phyloP scores from a whole-genome alignment of 2,797 vertebrate genomes.

The Neosilurus hyrtlii region DNA sequence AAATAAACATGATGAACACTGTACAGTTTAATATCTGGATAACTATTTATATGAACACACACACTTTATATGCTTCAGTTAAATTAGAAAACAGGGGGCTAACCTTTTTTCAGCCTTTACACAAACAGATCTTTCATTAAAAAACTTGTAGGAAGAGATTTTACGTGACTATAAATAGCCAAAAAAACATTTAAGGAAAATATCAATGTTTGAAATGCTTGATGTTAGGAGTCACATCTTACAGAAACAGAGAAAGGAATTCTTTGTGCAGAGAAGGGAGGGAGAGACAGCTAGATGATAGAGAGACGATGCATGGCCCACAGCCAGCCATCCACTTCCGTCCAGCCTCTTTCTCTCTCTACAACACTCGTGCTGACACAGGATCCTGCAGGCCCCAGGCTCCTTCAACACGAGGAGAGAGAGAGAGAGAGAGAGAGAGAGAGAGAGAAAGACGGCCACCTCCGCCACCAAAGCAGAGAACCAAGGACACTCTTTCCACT shows the following conservation, averaged over 20 bases:
- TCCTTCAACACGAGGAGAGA: slow-evolving; percentile 49
- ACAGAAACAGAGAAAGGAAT: slow-evolving; percentile 27
- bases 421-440: slow-evolving; percentile 18
- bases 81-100: neutral
- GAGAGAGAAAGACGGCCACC: slow-evolving; percentile 48
- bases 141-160: neutral
- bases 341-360: slow-evolving; percentile 57
- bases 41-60: neutral
- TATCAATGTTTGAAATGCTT: slow-evolving; percentile 38
- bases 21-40: neutral
- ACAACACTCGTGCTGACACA: slow-evolving; percentile 66
- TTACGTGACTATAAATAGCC: neutral
- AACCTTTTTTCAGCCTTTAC: neutral
- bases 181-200: slow-evolving; percentile 3
- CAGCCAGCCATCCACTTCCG: slow-evolving; percentile 75
- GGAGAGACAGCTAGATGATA: slow-evolving; percentile 17
- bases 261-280: slow-evolving; percentile 16
- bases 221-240: neutral
- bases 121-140: neutral
- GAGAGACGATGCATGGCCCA: slow-evolving; percentile 60
- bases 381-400: slow-evolving; percentile 66
- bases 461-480: slow-evolving; percentile 49
- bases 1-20: neutral
- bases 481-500: slow-evolving; percentile 55
- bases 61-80: neutral